Conservation (phyloP, 2,113 vertebrate genomes). For the Bambusicola thoracicus region DNA sequence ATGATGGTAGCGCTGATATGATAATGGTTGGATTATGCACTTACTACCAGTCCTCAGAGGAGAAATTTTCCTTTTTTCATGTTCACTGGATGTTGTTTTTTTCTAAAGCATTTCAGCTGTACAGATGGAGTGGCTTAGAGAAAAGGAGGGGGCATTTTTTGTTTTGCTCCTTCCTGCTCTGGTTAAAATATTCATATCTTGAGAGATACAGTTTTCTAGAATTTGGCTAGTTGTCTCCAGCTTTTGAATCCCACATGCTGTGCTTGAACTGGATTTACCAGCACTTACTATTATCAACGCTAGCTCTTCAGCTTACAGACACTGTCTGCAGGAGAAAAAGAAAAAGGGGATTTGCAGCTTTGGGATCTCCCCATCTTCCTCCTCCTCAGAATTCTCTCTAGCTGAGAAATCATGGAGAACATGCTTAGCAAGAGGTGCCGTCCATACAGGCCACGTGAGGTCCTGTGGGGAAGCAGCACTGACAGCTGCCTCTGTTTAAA, state of each 20-base stretch:
- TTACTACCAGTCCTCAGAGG: background rate
- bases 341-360: background rate
- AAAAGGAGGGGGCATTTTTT: background rate
- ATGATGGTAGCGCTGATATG: background rate
- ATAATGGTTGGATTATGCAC: background rate
- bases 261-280: background rate
- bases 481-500: background rate
- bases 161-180: background rate
- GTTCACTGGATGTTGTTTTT: background rate
- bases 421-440: background rate
- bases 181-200: background rate
- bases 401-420: background rate
- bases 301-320: background rate
- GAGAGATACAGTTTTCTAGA: background rate
- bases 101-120: background rate
- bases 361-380: background rate
- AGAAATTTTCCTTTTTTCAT: background rate
- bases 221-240: background rate
- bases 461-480: background rate
- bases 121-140: background rate
- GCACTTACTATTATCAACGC: background rate
- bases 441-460: background rate
- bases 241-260: background rate
- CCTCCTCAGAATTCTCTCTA: background rate
- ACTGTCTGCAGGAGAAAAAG: background rate